Conservation (phyloP, 2,113 vertebrate species). For the Aspiorhynchus laticeps region DNA sequence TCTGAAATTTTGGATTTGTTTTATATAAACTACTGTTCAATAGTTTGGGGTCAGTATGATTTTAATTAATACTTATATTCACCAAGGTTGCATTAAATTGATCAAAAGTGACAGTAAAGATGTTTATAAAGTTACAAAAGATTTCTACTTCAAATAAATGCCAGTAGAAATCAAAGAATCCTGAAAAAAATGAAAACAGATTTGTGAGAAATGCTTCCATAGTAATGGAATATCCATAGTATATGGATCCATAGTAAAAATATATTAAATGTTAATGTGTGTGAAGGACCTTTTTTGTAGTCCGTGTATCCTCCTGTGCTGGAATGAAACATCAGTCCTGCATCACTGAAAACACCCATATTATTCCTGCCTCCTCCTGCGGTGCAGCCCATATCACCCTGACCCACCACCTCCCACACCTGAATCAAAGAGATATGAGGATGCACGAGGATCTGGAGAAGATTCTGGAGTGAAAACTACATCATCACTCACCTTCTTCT, state of each 20-base stretch:
- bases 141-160: background rate
- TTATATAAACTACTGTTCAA: background rate
- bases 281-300: conserved; percentile 67
- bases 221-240: too few species aligned
- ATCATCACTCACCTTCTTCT: conserved; percentile 75
- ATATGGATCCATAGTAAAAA: too few species aligned
- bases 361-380: conserved; percentile 79
- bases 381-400: conserved; percentile 84
- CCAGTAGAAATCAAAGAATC: too few species aligned
- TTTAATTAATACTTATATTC: background rate
- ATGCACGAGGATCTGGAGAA: background rate
- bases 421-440: conserved; percentile 53
- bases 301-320: conserved; percentile 60
- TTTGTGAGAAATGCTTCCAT: too few species aligned
- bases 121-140: too few species aligned
- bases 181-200: too few species aligned
- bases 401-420: conserved; percentile 86
- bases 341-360: conserved; percentile 78
- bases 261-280: too few species aligned
- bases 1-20: background rate
- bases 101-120: too few species aligned
- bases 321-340: conserved; percentile 79
- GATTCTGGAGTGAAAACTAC: background rate
- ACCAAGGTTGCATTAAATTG: background rate
- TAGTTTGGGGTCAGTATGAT: background rate